phyloP scores from a whole-genome alignment of 2,797 vertebrate genomes.

The Onychomys torridus region DNA sequence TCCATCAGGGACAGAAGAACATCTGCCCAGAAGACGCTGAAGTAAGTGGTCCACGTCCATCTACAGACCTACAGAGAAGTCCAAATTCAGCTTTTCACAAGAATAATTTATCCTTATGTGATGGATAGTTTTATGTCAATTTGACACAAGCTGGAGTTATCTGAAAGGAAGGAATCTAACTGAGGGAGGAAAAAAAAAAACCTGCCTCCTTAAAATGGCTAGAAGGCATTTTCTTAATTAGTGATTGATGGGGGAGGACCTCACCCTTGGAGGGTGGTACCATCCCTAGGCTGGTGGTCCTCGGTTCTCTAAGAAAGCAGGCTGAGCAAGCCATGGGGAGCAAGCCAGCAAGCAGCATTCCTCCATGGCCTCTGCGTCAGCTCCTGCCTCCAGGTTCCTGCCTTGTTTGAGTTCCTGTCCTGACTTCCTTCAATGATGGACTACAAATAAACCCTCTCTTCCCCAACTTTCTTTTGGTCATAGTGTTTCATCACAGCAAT shows the following conservation, averaged over 20 bases:
- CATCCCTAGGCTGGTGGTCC: neutral
- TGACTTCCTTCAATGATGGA: neutral
- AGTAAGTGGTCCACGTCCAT: neutral
- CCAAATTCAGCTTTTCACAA: slow-evolving; percentile 20
- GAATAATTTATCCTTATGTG: slow-evolving; percentile 22
- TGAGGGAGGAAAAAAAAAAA: too few species aligned
- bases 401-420: neutral
- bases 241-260: too few species aligned
- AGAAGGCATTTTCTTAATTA: neutral
- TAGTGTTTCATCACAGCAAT: neutral
- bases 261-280: neutral
- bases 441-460: neutral
- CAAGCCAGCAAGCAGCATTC: neutral
- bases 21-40: neutral
- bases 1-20: neutral
- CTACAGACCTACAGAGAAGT: neutral
- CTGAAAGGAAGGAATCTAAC: neutral
- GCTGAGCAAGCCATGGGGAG: neutral
- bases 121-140: neutral
- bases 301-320: neutral
- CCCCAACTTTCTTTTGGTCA: neutral
- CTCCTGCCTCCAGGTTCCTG: neutral
- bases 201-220: neutral
- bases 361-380: neutral
- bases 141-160: neutral